These are phyloP conservation scores for Dolichoris vasculosae DNA, from an alignment of 1,140 invertebrate species.

Conservation along the genomic window DNA sequence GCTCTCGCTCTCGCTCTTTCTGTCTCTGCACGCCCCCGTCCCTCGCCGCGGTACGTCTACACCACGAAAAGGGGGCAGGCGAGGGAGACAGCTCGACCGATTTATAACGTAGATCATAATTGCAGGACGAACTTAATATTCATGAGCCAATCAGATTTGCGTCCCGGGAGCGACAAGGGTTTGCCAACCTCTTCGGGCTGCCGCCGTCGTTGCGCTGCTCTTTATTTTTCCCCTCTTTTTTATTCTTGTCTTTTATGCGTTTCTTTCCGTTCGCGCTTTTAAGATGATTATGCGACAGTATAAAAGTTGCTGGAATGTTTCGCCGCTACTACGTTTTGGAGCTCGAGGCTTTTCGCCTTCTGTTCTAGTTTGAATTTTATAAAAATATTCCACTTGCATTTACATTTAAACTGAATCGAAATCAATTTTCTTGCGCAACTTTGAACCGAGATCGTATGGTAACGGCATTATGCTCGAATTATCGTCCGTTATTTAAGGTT, in stretches of 20 bases:
- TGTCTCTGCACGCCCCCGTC: not conserved
- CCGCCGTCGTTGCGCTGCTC: conserved; percentile 9
- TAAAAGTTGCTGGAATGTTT: not conserved
- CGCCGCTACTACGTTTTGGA: not conserved
- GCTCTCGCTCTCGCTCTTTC: conserved; percentile 1
- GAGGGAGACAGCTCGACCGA: conserved; percentile 63
- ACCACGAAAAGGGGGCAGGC: conserved; percentile 37
- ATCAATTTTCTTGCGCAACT: conserved; percentile 4
- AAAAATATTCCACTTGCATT: not conserved
- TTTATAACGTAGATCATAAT: conserved; percentile 76
- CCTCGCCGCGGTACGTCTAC: not conserved
- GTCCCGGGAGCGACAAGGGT: conserved; percentile 68
- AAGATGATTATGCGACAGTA: conserved; percentile 47
- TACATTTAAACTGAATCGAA: conserved; percentile 29
- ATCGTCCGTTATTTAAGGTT: not conserved
- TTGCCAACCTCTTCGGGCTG: conserved; percentile 58
- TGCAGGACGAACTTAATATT: conserved; percentile 75
- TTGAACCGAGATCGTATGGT: not conserved
- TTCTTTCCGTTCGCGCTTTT: conserved; percentile 40
- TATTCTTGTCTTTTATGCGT: conserved; percentile 27
- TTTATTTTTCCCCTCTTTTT: conserved; percentile 15
- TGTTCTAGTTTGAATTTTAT: conserved; percentile 27
- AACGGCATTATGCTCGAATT: not conserved
- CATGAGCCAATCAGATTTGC: conserved; percentile 76
- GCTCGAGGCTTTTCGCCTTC: conserved; percentile 3